Base-by-base conservation (phyloP, 2,113 vertebrate species). In the Oryzias celebensis region DNA sequence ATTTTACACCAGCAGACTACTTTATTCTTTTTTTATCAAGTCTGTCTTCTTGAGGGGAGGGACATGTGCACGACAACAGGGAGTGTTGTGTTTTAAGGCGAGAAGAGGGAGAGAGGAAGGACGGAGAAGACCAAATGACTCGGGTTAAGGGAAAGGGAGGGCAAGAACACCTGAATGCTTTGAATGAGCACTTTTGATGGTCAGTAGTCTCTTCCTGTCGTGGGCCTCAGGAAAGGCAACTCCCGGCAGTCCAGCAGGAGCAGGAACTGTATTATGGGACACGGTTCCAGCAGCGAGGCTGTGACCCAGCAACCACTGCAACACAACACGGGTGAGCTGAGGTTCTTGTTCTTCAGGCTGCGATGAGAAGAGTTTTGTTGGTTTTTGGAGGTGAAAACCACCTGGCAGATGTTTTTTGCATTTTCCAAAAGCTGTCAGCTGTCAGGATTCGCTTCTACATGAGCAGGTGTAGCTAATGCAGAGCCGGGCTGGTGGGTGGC, bases 51-150 rank as follows among this genome's bases (percentile, higher is more conserved):
- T 48, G 75, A 53, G 90, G 92, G 92, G 78, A 75, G 91, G 92
- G 88, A 83, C 81, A 46, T 59, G 68, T 66, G 52, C 41, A 52
- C 47, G 58, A 24, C 65, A 56, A 13, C 24, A 70, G 56, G 44
- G 72, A 68, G 79, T 36, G 54, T 72, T 85, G 91, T 90, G 90
- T 90, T 92, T 90, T 90, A 87, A 87, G 71, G 50, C 3, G 4
- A 75, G 62, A 44, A 51, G 58, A 65, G 7, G 89, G 89, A 91
- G 90, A 91, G 88, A 87, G 51, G 54, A 51, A 72, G 72, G 49
- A 93, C 91, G 93, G 88, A 86, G 91, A 92, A 89, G 88, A 90
- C 4, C 90, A 88, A 86, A 88, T 93, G 86, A 93, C 91, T 16
- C 89, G 89, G 84, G 90, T 91, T 80, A 90, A 90, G 60, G 73